Evolutionary conservation across 2,888 invertebrate species (phyloP), one percentile per base, ranked within the genome.

Genomic region (Litoditis marina): DNA sequence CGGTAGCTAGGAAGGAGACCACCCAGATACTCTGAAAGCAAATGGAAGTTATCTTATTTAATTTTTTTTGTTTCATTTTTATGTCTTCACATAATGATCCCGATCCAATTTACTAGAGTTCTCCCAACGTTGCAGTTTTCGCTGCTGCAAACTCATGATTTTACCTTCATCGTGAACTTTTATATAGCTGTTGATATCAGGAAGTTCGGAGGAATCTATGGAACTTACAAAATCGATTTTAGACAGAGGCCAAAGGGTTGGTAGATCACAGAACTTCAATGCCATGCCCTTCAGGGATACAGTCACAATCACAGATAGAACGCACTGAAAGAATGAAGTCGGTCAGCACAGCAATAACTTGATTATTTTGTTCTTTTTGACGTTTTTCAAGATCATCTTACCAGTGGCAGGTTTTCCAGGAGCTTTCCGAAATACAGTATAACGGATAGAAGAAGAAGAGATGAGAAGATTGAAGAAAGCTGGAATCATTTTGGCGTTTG

Each of bases 351-450:
- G n/a, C n/a, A n/a, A n/a, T n/a, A n/a, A n/a, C n/a, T n/a, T n/a
- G n/a, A n/a, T 36, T 13, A 36, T 36, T 2, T 19, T 49, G 3
- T 49, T 3, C 2, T 2, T 22, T 5, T 22, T 5, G 13, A 4
- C 27, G 25, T 22, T n/a, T 27, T n/a, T 22, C 32, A 69, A 58
- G 0, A 25, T 16, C 8, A n/a, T 50, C 46, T 52, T 84, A 89
- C 89, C 83, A 88, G 88, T 57, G 94, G 94, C 67, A 94, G 85
- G 49, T 89, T 87, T 83, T 91, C 89, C 84, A 94, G 92, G 84
- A 90, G 89, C 19, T 19, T 31, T 2, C 56, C 56, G 4, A 34
- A 31, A 49, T 50, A 50, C 19, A 50, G 22, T 6, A 94, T 85
- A 53, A 94, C 90, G 73, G 89, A 85, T 1, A 92, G 85, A 19